These are phyloP conservation scores for Liparis tanakae DNA, from an alignment of 2,797 vertebrate species.

Conservation along the genomic window DNA sequence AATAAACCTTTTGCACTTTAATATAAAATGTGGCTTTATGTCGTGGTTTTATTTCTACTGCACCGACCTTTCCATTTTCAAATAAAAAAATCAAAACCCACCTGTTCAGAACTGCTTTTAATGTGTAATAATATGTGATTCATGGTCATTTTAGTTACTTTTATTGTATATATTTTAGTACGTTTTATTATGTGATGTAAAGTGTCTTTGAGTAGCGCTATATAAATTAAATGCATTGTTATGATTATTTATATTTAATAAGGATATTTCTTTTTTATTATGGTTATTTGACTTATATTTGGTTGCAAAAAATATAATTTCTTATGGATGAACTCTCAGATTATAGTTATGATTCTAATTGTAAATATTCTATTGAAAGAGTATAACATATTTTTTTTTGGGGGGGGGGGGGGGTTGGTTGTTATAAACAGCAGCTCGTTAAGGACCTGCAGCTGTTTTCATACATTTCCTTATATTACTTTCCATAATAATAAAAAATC, in stretches of 20 bases:
- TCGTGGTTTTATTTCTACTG: neutral
- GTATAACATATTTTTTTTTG: neutral
- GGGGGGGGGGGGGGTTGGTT: too few relatives aligned
- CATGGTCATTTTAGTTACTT: too few relatives aligned
- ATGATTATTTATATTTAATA: neutral
- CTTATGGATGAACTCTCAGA: neutral
- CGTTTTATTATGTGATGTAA: too few relatives aligned
- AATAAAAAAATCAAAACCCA: too few relatives aligned
- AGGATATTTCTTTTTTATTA: neutral
- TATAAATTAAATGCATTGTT: too few relatives aligned
- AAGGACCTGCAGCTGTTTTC: too few relatives aligned
- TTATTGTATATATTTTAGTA: too few relatives aligned
- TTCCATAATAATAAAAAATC: neutral
- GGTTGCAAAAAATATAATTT: neutral
- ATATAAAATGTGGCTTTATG: neutral
- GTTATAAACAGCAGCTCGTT: neutral
- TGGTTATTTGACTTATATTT: neutral
- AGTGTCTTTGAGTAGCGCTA: too few relatives aligned
- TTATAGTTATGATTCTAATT: neutral
- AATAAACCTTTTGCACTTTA: neutral
- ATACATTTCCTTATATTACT: neutral
- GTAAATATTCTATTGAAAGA: neutral
- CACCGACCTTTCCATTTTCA: too few relatives aligned
- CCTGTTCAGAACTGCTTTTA: too few relatives aligned
- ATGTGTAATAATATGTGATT: too few relatives aligned